Percentiles rank a stretch among this genome's conserved stretches.
phyloP scores from a whole-genome alignment of 1,140 invertebrate species.

The Cyclina sinensis region DNA sequence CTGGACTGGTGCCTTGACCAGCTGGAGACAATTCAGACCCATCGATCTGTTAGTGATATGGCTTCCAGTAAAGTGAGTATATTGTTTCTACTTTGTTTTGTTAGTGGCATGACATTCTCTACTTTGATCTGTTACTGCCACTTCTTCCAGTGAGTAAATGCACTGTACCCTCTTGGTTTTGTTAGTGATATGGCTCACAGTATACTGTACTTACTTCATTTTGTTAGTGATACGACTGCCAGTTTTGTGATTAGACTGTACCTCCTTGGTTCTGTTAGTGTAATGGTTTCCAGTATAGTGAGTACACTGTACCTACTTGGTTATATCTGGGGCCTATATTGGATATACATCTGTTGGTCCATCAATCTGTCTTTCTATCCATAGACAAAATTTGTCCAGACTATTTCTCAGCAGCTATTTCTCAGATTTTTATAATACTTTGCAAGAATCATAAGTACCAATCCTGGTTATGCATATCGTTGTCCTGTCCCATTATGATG shows the following conservation, averaged over 20 bases:
- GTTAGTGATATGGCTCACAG: neutral
- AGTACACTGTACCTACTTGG: too few relatives aligned
- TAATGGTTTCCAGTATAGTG: slow-evolving; percentile 99
- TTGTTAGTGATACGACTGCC: neutral
- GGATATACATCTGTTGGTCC: too few relatives aligned
- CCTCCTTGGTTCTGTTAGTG: slow-evolving; percentile 99
- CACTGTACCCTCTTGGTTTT: neutral
- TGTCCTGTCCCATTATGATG: too few relatives aligned
- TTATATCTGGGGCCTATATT: too few relatives aligned
- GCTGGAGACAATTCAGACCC: slow-evolving; percentile 99
- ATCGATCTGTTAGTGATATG: slow-evolving; percentile 99
- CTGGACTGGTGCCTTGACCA: slow-evolving; percentile 99
- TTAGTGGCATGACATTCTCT: slow-evolving; percentile 99
- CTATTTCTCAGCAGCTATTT: too few relatives aligned
- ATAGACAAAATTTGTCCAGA: too few relatives aligned
- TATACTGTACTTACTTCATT: neutral
- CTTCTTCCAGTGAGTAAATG: slow-evolving; percentile 91
- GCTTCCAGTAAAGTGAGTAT: slow-evolving; percentile 97
- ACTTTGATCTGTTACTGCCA: slow-evolving; percentile 88
- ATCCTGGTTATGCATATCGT: too few relatives aligned
- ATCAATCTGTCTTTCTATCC: too few relatives aligned
- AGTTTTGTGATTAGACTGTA: slow-evolving; percentile 91
- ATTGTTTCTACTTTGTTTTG: slow-evolving; percentile 89
- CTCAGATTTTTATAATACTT: too few relatives aligned
- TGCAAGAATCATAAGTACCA: too few relatives aligned